A percentile compares a stretch with the other conserved stretches of the same genome.
These are phyloP conservation scores for Eubucco bourcierii DNA, from an alignment of 2,113 vertebrate genomes.

Conservation along the genomic window DNA sequence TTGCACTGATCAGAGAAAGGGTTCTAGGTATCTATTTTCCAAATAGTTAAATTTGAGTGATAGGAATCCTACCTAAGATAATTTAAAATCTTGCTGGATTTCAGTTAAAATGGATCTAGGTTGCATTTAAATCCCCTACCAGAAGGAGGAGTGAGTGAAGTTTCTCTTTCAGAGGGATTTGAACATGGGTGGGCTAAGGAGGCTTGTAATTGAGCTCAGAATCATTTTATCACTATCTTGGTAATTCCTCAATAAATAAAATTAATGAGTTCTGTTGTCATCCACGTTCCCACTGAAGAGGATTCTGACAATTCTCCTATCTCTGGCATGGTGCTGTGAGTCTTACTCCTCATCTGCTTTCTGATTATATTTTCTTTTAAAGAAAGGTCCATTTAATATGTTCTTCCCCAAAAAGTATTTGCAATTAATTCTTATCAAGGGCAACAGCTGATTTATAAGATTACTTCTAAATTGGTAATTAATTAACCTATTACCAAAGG, in stretches of 20 bases:
- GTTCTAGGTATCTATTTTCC: neutral
- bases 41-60: neutral
- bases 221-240: constrained; percentile 11
- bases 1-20: neutral
- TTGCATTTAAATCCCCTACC: neutral
- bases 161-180: neutral
- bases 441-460: constrained; percentile 68
- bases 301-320: constrained; percentile 33
- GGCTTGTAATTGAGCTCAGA: neutral
- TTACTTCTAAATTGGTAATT: constrained; percentile 67
- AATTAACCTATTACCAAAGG: constrained; percentile 65
- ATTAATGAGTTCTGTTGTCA: constrained; percentile 36
- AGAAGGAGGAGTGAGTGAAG: neutral
- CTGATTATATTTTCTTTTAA: constrained; percentile 55
- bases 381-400: constrained; percentile 55
- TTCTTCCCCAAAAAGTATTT: constrained; percentile 59
- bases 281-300: neutral
- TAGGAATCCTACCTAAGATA: neutral
- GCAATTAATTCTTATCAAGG: constrained; percentile 68
- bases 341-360: constrained; percentile 17
- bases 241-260: constrained; percentile 53
- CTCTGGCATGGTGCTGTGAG: neutral
- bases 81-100: neutral
- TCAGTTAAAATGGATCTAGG: neutral
- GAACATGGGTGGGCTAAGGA: neutral